Base-by-base conservation (phyloP, 2,888 invertebrate species). In the Invenusta paracnida region DNA sequence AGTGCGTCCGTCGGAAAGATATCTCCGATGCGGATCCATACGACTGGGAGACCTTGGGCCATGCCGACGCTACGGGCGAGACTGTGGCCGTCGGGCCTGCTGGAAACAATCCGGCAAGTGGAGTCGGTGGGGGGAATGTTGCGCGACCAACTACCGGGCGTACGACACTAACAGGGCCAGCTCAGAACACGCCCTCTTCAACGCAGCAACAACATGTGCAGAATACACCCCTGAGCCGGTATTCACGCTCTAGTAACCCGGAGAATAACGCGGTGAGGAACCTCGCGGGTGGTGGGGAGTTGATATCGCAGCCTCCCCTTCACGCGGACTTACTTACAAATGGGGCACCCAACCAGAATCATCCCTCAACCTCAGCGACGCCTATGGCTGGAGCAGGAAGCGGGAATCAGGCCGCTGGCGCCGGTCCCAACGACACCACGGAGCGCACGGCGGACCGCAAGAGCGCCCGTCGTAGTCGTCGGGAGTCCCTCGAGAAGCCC, bases 1-100 rank as follows among this genome's bases (percentile, higher is more conserved):
- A 85, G 48, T 87, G 96, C 92, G 96, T 97, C 94, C 96, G 96
- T 91, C 93, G 97, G 0, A 93, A 97, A 23, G 96, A 96, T 29
- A 96, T 98, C 11, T 94, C 95, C 88, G 95, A 96, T 88, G 93
- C 94, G 0, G 98, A 98, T 92, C 96, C 96, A 0, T 98, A 95
- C 91, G 98, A 98, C 91, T 98, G 98, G 97, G 98, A 98, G 90
- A 67, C 73, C 5, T 23, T 73, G 17, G 23, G 2, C 27, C 5
- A 5, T 5, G 73, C 5, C 2, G 73, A 73, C 11, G 5, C 73
- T 2, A 25, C 73, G 5, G 17, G 25, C 2, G 17, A 13, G 17
- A 2, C 73, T 73, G 5, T 23, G 5, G 23, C 11, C 73, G 23
- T 17, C 48, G 73, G 73, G 2, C 2, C 25, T 5, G 17, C 73